phyloP scores from a whole-genome alignment of 2,888 invertebrate species.

The Melipona beecheii region DNA sequence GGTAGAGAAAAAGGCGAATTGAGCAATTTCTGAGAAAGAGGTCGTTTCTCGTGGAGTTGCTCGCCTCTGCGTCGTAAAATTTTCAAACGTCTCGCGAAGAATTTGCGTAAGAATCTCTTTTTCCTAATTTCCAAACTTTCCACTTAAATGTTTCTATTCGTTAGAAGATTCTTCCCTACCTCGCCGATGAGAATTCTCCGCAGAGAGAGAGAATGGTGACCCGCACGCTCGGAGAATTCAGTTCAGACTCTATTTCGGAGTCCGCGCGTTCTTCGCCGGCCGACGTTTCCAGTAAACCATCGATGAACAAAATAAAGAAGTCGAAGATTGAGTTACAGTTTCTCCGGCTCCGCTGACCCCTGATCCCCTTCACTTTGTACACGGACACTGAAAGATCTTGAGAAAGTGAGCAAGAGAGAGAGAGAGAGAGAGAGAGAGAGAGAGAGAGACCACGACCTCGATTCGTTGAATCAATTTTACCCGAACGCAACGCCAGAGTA shows the following conservation, averaged over 20 bases:
- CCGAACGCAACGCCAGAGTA: not conserved
- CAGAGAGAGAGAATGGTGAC: not conserved
- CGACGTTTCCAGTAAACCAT: not conserved
- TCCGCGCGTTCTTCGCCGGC: not conserved
- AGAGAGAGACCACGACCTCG: not conserved
- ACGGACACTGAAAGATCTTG: not conserved
- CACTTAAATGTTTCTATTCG: not conserved
- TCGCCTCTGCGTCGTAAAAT: too few relatives aligned
- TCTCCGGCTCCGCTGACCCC: constrained; percentile 19
- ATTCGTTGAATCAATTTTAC: constrained; percentile 14
- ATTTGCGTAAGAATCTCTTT: not conserved
- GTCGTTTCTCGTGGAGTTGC: too few relatives aligned
- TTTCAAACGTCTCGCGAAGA: too few relatives aligned
- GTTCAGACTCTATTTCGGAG: not conserved
- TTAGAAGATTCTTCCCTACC: not conserved
- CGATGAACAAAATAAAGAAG: constrained; percentile 26
- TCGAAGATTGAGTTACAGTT: constrained; percentile 32
- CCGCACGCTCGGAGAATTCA: not conserved
- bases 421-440: not conserved
- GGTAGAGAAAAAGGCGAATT: constrained; percentile 12
- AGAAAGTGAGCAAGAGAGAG: not conserved
- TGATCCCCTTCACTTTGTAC: constrained; percentile 23
- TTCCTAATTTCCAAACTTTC: not conserved
- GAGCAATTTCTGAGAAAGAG: not conserved
- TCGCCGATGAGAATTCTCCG: not conserved